Percentiles rank a stretch among this genome's conserved stretches.
These are phyloP conservation scores for Agrilus cyanescens DNA, from an alignment of 2,888 invertebrate species.

Conservation along the genomic window DNA sequence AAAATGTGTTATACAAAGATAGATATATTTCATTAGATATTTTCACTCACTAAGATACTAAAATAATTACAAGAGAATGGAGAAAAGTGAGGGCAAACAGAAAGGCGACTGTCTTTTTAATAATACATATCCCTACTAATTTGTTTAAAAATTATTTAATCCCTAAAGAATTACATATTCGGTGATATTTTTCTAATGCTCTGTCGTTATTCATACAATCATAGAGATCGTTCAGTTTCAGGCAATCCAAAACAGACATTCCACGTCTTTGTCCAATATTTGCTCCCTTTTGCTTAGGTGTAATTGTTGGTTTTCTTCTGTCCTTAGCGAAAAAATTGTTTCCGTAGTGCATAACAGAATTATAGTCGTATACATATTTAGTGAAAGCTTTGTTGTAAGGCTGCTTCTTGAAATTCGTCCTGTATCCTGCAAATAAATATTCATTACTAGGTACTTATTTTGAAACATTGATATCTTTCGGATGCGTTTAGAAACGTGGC, in stretches of 20 bases:
- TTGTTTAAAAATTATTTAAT: too few species aligned
- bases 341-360: slow-evolving; percentile 72
- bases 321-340: slow-evolving; percentile 49
- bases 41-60: too few species aligned
- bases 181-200: slow-evolving; percentile 40
- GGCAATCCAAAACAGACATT: slow-evolving; percentile 52
- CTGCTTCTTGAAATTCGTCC: too few species aligned
- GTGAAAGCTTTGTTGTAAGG: slow-evolving; percentile 24
- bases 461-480: too few species aligned
- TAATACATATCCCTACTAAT: too few species aligned
- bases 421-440: slow-evolving; percentile 38
- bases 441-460: too few species aligned
- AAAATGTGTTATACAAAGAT: too few species aligned
- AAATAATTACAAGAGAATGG: too few species aligned
- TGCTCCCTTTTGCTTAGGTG: slow-evolving; percentile 42
- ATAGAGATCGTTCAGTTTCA: slow-evolving; percentile 55
- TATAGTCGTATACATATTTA: slow-evolving; percentile 49
- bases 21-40: too few species aligned
- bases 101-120: too few species aligned
- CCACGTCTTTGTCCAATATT: slow-evolving; percentile 50
- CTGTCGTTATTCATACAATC: slow-evolving; percentile 43
- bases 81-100: too few species aligned
- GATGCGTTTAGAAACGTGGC: too few species aligned
- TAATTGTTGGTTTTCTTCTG: slow-evolving; percentile 49
- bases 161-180: slow-evolving; percentile 42